Evolutionary conservation across 2,888 invertebrate species (phyloP), one percentile per base, ranked within the genome.

Genomic region (Bedellia somnulentella): DNA sequence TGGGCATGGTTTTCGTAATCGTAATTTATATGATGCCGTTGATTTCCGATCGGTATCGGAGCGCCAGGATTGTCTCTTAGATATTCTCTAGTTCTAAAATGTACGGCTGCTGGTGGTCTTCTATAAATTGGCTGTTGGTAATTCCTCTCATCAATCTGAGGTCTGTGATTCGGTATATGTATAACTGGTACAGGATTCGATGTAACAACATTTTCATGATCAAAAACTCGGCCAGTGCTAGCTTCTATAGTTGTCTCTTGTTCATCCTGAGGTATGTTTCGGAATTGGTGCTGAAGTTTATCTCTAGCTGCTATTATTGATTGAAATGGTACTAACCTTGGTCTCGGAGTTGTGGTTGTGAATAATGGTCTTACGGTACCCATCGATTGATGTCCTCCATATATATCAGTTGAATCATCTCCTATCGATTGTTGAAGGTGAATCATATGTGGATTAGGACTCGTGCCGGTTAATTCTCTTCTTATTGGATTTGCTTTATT

Each of bases 341-440:
- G 76, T 14, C 82, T 64, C 10, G 64, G 60, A 5, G 73, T 78
- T 0, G 82, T 81, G 0, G 85, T 86, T 0, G 85, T 85, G 41
- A 86, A 86, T 10, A 86, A 52, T 0, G 85, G 86, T 17, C 86
- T 63, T 4, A 84, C 79, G 15, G 83, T 79, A 33, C 79, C 81
- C 11, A 80, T 80, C 0, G 83, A 82, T 9, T 82, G 56, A 14
- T 84, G 81, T 18, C 81, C 79, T 17, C 84, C 85, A 39, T 86
- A 87, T 1, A 86, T 82, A 43, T 86, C 86, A 2, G 82, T 78
- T 3, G 81, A 78, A 46, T 87, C 87, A 40, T 83, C 83, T 8
- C 80, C 82, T 12, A 75, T 61, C 1, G 80, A 80, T 46, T 85
- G 84, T 40, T 79, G 80, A 6, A 81, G 47, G 22, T 55, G 78